A percentile compares a stretch with the other conserved stretches of the same genome.
Evolutionary conservation across 2,113 vertebrate species (phyloP).

Genomic region (Corythornis madagascariensis): DNA sequence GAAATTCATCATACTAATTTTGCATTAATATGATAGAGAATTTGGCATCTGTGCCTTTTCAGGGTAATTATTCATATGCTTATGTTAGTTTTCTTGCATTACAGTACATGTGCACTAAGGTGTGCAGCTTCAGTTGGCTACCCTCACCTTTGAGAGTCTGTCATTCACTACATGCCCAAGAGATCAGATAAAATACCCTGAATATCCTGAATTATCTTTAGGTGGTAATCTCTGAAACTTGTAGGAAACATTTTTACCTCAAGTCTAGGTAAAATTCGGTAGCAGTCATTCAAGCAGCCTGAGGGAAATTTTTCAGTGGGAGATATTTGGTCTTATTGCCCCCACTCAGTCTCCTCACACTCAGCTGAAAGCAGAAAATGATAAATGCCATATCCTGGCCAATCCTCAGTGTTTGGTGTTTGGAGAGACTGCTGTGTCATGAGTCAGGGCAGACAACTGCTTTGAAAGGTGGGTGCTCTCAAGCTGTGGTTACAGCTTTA

Average conservation of each 20-base stretch:
- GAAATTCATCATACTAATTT: not conserved
- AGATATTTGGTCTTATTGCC: not conserved
- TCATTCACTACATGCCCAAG: not conserved
- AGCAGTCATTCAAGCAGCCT: not conserved
- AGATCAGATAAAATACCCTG: not conserved
- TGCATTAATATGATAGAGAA: not conserved
- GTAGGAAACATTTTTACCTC: slow-evolving; percentile 5
- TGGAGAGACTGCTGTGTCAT: not conserved
- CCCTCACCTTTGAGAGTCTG: not conserved
- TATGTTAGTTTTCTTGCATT: not conserved
- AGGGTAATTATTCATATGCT: not conserved
- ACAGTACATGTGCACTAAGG: not conserved
- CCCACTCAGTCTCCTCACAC: slow-evolving; percentile 11
- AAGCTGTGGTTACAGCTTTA: slow-evolving; percentile 40
- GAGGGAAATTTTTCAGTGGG: not conserved
- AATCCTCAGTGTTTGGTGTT: not conserved
- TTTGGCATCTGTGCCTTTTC: not conserved
- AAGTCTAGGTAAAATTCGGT: slow-evolving; percentile 20
- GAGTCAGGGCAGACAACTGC: slow-evolving; percentile 46
- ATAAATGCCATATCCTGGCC: slow-evolving; percentile 17
- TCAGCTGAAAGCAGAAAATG: slow-evolving; percentile 23
- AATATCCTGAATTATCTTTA: not conserved
- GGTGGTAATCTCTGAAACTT: not conserved
- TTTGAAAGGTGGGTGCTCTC: slow-evolving; percentile 32
- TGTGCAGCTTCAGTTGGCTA: not conserved